Evolutionary conservation across 2,797 vertebrate species (phyloP), one percentile per base, ranked within the genome.

Genomic region (Jordanella pulchra): DNA sequence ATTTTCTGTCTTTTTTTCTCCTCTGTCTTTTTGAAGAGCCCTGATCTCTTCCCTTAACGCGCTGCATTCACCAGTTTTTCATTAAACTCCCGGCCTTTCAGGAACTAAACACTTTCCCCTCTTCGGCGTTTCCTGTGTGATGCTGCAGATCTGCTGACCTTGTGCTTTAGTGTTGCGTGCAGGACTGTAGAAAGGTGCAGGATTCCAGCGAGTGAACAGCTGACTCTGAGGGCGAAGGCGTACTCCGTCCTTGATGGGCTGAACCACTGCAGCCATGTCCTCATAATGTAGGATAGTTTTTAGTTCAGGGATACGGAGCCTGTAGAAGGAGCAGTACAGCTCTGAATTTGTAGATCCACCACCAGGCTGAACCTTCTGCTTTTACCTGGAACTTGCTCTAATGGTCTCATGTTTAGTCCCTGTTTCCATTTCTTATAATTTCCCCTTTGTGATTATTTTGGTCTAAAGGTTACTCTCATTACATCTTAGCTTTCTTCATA

Each of bases 11-110:
- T 61, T 54, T 27, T 64, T 61, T 61, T 14, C 60, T 67, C 35
- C 27, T 32, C 39, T 32, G 47, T n/a, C 53, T 44, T 28, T 72
- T 56, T 28, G 18, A 66, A 71, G 72, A 79, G 75, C 76, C 30
- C 2, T 69, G 83, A 82, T 73, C 83, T 75, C 65, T 70, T 79
- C 53, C 75, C 60, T 72, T 45, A 27, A 65, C 35, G 3, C 17
- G 71, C 45, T 17, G 64, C 69, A 71, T 85, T 86, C 82, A 82
- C 60, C 61, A 74, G 67, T 67, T n/a, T 77, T 58, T 35, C 81
- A 47, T 64, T 81, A 81, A 86, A 90, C 75, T 63, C 79, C 9
- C 25, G 35, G 9, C 67, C 61, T 84, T 85, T 88, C 69, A 88
- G 86, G 82, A 76, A 75, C 68, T 75, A 77, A 83, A 86, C 48